A percentile compares a stretch with the other conserved stretches of the same genome.
Conservation (phyloP, 1,140 invertebrate species). For the Panagrolaimus sp. region DNA sequence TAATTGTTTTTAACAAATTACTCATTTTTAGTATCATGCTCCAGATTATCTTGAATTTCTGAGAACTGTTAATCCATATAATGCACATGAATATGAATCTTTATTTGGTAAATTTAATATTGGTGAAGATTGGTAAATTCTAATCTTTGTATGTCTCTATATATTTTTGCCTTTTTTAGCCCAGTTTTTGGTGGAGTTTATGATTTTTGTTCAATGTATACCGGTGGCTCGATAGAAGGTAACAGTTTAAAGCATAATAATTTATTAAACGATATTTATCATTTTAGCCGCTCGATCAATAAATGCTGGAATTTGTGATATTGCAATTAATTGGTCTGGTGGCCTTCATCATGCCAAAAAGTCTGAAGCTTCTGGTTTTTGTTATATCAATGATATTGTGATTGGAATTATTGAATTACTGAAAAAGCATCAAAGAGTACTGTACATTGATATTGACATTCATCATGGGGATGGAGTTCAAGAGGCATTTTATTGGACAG, state of each 20-base stretch:
- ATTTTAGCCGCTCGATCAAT: slow-evolving; percentile 67
- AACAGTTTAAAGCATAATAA: neutral
- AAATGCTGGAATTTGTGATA: slow-evolving; percentile 80
- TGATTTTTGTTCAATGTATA: slow-evolving; percentile 97
- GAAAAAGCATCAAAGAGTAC: slow-evolving; percentile 69
- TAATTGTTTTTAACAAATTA: no score
- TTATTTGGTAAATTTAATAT: slow-evolving; percentile 89
- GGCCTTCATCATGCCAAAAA: slow-evolving; percentile 99
- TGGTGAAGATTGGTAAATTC: slow-evolving; percentile 89
- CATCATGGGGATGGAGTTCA: slow-evolving; percentile 99
- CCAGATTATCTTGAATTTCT: slow-evolving; percentile 23
- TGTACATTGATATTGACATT: slow-evolving; percentile 99
- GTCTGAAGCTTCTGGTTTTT: slow-evolving; percentile 93
- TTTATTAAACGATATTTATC: neutral
- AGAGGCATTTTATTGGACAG: slow-evolving; percentile 96
- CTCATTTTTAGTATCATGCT: neutral
- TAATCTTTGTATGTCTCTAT: neutral
- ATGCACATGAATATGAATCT: slow-evolving; percentile 63
- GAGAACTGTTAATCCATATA: slow-evolving; percentile 61
- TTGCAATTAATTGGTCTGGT: slow-evolving; percentile 98
- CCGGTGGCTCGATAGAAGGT: slow-evolving; percentile 73
- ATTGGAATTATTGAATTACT: slow-evolving; percentile 89
- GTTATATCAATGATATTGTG: slow-evolving; percentile 97
- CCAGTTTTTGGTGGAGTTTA: slow-evolving; percentile 97
- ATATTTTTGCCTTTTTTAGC: slow-evolving; percentile 54